Base-by-base conservation (phyloP, 2,113 vertebrate species). In the Cyphomyrus plagiostoma region DNA sequence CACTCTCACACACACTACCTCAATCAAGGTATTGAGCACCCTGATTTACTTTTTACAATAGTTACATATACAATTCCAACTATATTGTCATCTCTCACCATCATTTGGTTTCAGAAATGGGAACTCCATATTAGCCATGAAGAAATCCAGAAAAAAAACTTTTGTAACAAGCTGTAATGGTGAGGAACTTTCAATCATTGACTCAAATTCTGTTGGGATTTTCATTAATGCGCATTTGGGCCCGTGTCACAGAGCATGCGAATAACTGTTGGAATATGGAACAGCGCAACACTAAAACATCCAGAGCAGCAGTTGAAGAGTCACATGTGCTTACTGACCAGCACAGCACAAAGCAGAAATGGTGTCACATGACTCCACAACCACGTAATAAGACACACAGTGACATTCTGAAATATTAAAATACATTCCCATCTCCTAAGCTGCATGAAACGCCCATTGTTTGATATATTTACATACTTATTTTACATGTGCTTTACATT, bases 401-500 rank as follows among this genome's bases (percentile, higher is more conserved):
- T 26, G 42, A 9, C 84, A 10, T 49, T 49, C n/a, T 49, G 3
- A 26, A 21, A 30, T 26, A 1, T 86, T 6, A 26, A n/a, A n/a
- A 42, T 86, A 19, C 53, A 62, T 88, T 62, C 46, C 30, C 50
- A 87, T 87, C n/a, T 15, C 46, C 50, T 87, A n/a, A 86, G 42
- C n/a, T 26, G 46, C 42, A 49, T 49, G 21, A n/a, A 86, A 49
- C 3, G 19, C 11, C 8, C 17, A 2, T 66, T 42, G 10, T 88
- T 88, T 88, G 5, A 30, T 42, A 23, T 42, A 26, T 62, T 42
- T 45, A n/a, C 26, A 23, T 53, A 88, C 87, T 50, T 58, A 53
- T 49, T 88, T 88, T 88, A 66, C 52, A 88, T 88, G 30, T 88
- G 15, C 39, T 21, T 66, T 88, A 88, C 56, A 88, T 66, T 46